Conservation (phyloP, 2,797 vertebrate genomes). For the Micrastur ruficollis region DNA sequence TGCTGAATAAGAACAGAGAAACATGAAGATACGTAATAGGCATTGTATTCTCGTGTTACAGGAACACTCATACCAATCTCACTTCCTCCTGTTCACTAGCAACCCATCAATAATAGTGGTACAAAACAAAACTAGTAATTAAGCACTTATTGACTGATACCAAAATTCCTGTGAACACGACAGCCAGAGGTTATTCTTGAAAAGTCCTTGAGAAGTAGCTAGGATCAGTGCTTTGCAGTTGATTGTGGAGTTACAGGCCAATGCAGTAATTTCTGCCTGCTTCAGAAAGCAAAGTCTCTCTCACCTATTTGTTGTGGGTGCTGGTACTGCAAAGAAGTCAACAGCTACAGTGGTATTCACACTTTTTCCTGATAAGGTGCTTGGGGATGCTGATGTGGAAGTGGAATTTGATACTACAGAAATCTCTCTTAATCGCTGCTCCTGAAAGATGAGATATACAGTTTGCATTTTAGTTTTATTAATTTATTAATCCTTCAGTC, state of each 20-base stretch:
- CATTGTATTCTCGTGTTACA: not conserved
- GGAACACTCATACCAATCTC: fast-evolving
- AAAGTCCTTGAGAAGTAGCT: not conserved
- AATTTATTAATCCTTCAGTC: not conserved
- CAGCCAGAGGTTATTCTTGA: not conserved
- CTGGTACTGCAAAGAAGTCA: slow-evolving; percentile 80
- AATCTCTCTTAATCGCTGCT: slow-evolving; percentile 89
- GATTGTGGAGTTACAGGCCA: not conserved
- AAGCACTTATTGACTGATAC: not conserved
- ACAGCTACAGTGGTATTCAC: slow-evolving; percentile 81
- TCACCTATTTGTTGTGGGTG: slow-evolving; percentile 86
- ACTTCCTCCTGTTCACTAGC: not conserved
- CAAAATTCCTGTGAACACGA: not conserved
- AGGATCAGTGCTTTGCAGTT: not conserved
- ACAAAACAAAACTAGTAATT: not conserved
- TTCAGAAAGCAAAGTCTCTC: not conserved
- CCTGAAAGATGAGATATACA: slow-evolving; percentile 69
- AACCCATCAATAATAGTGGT: not conserved
- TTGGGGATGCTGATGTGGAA: slow-evolving; percentile 85
- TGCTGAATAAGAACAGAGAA: slow-evolving; percentile 59
- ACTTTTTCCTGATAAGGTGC: slow-evolving; percentile 85
- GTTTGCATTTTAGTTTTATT: not conserved
- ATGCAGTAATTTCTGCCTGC: not conserved
- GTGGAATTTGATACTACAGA: slow-evolving; percentile 71
- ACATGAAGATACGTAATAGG: not conserved